Base-by-base conservation (phyloP, 1,140 invertebrate genomes). In the Heliconius melpomene region DNA sequence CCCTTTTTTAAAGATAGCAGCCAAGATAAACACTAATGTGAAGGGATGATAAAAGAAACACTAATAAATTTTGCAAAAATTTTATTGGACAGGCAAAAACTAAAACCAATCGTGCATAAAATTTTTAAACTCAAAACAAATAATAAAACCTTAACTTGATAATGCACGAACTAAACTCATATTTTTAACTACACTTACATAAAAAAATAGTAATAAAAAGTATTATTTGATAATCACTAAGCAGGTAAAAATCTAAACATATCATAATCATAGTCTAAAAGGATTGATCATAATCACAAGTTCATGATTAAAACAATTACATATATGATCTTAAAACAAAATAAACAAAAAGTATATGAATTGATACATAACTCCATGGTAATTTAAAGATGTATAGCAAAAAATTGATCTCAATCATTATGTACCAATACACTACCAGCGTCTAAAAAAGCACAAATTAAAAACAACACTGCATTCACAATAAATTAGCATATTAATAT, bases 271-370 rank as follows among this genome's bases (percentile, higher is more conserved):
- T 84, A 88, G 81, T 87, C 88, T 92, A 90, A 94, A 93, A 92
- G 80, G 83, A 89, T 88, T 83, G 72, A 90, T 86, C 84, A 84
- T 84, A 91, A 93, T 92, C 89, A 91, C 82, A 86, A 91, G 90
- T 93, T 93, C 92, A 93, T 91, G 91, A 93, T 94, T 94, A 92
- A 93, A 94, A 90, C 82, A 88, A 86, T 88, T 86, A 90, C 82
- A 87, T 86, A 86, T 76, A 78, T 79, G 85, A 87, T 86, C 84
- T 86, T 83, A 86, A 85, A 86, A 83, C 79, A 72, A 84, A 85
- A 26, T 75, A 73, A 80, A 79, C 82, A 84, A 52, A 81, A 80
- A 86, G 86, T 89, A 87, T 86, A 86, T 72, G 79, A 80, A 85
- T 88, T 88, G 90, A 88, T 91, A 91, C 88, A 93, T 90, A 91